Conservation (phyloP, 1,140 invertebrate genomes). For the Ridgeia piscesae region DNA sequence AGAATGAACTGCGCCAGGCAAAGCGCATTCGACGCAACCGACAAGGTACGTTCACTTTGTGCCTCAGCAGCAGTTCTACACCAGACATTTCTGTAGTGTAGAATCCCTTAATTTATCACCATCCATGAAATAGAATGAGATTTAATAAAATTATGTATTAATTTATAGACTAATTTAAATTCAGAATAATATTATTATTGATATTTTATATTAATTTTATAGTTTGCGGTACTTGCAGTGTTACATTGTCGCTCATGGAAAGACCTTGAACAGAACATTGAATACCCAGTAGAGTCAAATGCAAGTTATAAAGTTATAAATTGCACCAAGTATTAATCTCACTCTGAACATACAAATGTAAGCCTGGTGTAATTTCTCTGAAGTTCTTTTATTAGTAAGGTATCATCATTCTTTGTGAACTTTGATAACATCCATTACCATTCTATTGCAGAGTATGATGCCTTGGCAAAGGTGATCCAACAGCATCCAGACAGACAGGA, state of each 20-base stretch:
- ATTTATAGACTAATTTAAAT: too few relatives aligned
- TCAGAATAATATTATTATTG: background rate
- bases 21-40: slow-evolving; percentile 75
- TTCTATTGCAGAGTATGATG: slow-evolving; percentile 80
- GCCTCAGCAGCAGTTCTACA: slow-evolving; percentile 11
- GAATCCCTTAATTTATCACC: background rate
- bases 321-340: background rate
- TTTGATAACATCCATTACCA: slow-evolving; percentile 18
- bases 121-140: background rate
- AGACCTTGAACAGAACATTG: background rate
- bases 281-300: background rate
- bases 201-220: background rate
- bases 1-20: slow-evolving; percentile 55
- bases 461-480: slow-evolving; percentile 84
- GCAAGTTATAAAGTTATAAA: background rate
- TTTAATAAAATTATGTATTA: too few relatives aligned
- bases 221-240: background rate
- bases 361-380: background rate
- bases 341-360: too few relatives aligned
- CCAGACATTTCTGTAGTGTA: background rate
- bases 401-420: slow-evolving; percentile 9
- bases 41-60: slow-evolving; percentile 49
- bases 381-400: background rate
- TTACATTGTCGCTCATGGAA: background rate
- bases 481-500: slow-evolving; percentile 85